Conservation (phyloP, 1,140 invertebrate genomes). For the Epicauta chinensis region DNA sequence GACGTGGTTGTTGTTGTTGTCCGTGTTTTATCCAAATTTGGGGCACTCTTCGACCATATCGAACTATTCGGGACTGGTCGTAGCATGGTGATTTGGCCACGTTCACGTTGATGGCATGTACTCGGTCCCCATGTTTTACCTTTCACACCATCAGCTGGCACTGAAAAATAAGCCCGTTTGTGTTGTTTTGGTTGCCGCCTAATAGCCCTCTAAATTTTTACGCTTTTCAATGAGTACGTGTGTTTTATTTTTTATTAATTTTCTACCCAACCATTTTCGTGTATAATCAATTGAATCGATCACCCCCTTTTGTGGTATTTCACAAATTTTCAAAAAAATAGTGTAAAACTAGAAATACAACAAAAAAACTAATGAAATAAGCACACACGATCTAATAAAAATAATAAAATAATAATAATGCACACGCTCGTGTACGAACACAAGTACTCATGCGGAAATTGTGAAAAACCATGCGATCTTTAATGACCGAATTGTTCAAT, state of each 20-base stretch:
- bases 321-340: neutral
- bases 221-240: too few species aligned
- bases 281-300: too few species aligned
- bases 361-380: neutral
- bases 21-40: slow-evolving; percentile 73
- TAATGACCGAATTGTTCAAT: neutral
- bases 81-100: slow-evolving; percentile 59
- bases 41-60: slow-evolving; percentile 57
- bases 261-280: too few species aligned
- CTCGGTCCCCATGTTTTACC: slow-evolving; percentile 97
- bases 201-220: too few species aligned
- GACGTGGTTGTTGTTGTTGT: slow-evolving; percentile 36
- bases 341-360: neutral
- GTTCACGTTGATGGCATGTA: slow-evolving; percentile 82
- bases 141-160: slow-evolving; percentile 88
- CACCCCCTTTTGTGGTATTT: slow-evolving; percentile 2
- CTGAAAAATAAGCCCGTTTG: slow-evolving; percentile 46
- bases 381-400: slow-evolving; percentile 10
- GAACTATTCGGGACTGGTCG: slow-evolving; percentile 40
- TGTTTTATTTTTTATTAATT: too few species aligned
- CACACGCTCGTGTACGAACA: slow-evolving; percentile 8
- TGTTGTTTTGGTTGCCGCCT: neutral
- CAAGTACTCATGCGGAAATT: neutral
- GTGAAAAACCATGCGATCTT: slow-evolving; percentile 12
- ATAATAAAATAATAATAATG: slow-evolving; percentile 6